Conservation (phyloP, 2,888 invertebrate genomes). For the Polietes domitor region DNA sequence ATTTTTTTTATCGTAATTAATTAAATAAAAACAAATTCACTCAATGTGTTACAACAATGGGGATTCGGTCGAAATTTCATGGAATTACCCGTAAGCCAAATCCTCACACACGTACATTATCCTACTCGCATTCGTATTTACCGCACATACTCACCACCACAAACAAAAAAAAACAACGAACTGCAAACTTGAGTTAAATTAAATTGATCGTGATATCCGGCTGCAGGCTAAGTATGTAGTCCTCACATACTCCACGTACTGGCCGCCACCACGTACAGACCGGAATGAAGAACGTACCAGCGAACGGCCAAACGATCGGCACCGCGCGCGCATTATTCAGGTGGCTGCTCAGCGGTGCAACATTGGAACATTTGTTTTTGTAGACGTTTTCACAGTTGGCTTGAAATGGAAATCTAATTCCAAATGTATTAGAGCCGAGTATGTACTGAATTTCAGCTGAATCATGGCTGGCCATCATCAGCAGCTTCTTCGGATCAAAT, state of each 20-base stretch:
- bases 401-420: constrained; percentile 59
- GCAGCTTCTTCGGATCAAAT: constrained; percentile 59
- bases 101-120: background rate
- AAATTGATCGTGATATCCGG: constrained; percentile 68
- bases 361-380: constrained; percentile 33
- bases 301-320: background rate
- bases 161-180: constrained; percentile 1
- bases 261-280: background rate
- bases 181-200: constrained; percentile 60
- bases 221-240: constrained; percentile 47
- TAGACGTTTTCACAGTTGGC: constrained; percentile 49
- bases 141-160: background rate
- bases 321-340: constrained; percentile 23
- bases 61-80: background rate
- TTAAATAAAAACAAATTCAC: no score
- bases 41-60: no score
- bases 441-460: constrained; percentile 27
- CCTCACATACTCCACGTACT: background rate
- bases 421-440: constrained; percentile 52
- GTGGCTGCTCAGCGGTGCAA: constrained; percentile 18
- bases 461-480: constrained; percentile 49
- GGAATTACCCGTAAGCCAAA: background rate
- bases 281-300: no score
- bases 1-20: no score
- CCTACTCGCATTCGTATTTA: background rate